Percentiles rank a stretch among this genome's conserved stretches.
phyloP scores from a whole-genome alignment of 2,888 invertebrate genomes.

The Acrobasis repandana region DNA sequence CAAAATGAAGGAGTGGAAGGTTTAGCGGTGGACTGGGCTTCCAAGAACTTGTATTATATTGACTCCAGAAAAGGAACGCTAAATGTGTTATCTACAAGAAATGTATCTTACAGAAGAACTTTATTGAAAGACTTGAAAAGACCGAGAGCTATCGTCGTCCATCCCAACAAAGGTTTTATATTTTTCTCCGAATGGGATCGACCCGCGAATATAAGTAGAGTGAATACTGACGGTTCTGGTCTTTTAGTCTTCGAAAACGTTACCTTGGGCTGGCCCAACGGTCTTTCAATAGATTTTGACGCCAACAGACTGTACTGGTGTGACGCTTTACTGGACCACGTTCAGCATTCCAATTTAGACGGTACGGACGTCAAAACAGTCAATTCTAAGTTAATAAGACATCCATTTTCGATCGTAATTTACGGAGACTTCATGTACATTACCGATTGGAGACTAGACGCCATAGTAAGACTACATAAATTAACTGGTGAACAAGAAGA shows the following conservation, averaged over 20 bases:
- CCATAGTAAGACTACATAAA: conserved; percentile 95
- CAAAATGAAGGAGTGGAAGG: conserved; percentile 99
- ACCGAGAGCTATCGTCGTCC: conserved; percentile 97
- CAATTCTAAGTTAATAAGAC: conserved; percentile 91
- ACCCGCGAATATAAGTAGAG: conserved; percentile 97
- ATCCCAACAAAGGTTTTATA: conserved; percentile 96
- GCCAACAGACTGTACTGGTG: conserved; percentile 97
- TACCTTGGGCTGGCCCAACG: conserved; percentile 98
- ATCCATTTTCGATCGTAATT: conserved; percentile 96
- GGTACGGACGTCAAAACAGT: conserved; percentile 96
- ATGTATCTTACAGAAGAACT: conserved; percentile 92
- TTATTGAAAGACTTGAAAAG: conserved; percentile 94
- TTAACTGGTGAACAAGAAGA: conserved; percentile 93
- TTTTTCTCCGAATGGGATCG: conserved; percentile 99
- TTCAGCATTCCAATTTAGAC: conserved; percentile 95
- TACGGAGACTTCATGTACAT: conserved; percentile 96
- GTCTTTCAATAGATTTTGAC: conserved; percentile 95
- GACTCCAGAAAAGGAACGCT: conserved; percentile 97
- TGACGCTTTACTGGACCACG: conserved; percentile 97
- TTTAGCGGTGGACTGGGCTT: conserved; percentile 97
- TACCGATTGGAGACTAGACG: conserved; percentile 98
- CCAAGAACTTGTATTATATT: conserved; percentile 97
- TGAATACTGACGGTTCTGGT: conserved; percentile 94
- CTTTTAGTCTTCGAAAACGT: conserved; percentile 94
- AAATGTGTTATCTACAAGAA: conserved; percentile 94